Evolutionary conservation across 2,888 invertebrate species (phyloP), one percentile per base, ranked within the genome.

Genomic region (Ctenicera cuprea): DNA sequence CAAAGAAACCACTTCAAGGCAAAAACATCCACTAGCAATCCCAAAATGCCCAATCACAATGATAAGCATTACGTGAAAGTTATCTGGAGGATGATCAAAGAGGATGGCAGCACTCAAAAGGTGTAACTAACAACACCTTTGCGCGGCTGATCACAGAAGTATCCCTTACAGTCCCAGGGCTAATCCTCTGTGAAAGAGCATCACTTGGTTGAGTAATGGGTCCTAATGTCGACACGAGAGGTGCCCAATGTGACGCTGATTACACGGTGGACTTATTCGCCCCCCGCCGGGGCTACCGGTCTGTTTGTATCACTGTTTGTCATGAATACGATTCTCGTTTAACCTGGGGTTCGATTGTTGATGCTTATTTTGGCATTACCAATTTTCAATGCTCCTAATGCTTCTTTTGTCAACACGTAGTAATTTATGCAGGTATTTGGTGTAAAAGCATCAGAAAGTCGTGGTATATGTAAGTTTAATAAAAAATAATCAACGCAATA

Each of bases 181-280:
- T 81, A 81, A 81, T 81, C 81, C 80, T 76, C 71, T 73, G 76
- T 80, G 80, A 81, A 81, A 80, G 77, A 79, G 76, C 76, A 82
- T 81, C 84, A 85, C 82, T 83, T 81, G 82, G 81, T 75, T 82
- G 83, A 81, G 79, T 83, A 84, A 84, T 84, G 80, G 82, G 80
- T 79, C 82, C 83, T 83, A 83, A 84, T 84, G 83, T 84, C 83
- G 83, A 83, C 84, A 82, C 83, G 80, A 81, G 82, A 80, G 81
- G 83, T 82, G 82, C 80, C 80, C 81, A 76, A 79, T 78, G 77
- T 79, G 75, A 75, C 77, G 75, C 78, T 76, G 78, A 80, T 79
- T 80, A 76, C 77, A 80, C 77, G 78, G 75, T 76, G 77, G 77
- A 80, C 78, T 79, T 73, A 71, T 63, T 72, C 74, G 57, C 76